These are phyloP conservation scores for Sinosuthora webbiana DNA, from an alignment of 2,113 vertebrate species.

Conservation along the genomic window DNA sequence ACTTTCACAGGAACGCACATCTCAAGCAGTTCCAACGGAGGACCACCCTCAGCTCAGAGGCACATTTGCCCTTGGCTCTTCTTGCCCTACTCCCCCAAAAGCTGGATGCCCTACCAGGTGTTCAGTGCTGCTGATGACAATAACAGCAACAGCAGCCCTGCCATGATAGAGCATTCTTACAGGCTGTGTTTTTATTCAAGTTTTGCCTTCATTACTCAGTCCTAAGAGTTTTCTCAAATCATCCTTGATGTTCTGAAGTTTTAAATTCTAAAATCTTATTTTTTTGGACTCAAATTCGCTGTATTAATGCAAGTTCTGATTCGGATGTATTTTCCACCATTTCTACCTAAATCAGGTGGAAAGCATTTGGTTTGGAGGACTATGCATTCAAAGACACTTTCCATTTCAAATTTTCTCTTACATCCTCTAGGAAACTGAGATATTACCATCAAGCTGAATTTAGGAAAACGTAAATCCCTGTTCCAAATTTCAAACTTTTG, in stretches of 20 bases:
- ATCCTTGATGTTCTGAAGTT: background rate
- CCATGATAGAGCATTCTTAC: rapidly evolving
- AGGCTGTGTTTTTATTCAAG: background rate
- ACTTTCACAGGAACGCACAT: background rate
- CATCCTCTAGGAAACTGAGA: background rate
- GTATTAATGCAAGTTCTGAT: background rate
- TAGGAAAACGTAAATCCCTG: background rate
- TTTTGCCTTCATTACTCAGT: background rate
- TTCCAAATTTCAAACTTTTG: background rate
- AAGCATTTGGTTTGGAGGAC: background rate
- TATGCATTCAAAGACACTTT: background rate
- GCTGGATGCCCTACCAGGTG: background rate
- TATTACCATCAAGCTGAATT: background rate
- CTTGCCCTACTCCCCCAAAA: rapidly evolving
- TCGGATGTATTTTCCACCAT: background rate
- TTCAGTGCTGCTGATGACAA: background rate
- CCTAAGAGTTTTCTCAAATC: background rate
- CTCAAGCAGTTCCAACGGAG: background rate
- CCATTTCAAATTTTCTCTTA: background rate
- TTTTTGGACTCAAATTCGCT: background rate
- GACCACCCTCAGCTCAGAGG: background rate
- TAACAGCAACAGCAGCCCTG: background rate
- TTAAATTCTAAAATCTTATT: background rate
- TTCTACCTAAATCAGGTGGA: background rate
- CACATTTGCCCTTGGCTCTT: background rate